Evolutionary conservation across 2,113 vertebrate genomes (phyloP).

Genomic region (Suncus etruscus): DNA sequence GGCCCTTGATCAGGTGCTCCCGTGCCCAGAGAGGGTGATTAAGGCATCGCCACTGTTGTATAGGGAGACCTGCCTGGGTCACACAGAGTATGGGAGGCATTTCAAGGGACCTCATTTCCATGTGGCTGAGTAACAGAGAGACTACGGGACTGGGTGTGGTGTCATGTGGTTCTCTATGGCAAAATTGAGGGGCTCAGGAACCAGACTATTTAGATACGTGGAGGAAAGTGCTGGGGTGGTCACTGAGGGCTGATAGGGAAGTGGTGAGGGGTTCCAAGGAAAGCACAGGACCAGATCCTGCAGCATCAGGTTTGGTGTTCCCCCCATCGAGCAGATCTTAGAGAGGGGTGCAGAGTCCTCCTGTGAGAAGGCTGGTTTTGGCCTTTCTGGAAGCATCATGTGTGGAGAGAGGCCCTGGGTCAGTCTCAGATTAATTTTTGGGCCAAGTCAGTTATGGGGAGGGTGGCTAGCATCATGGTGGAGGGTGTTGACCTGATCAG

Average conservation of each 20-base stretch:
- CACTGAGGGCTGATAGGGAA: background rate
- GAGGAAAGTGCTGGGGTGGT: background rate
- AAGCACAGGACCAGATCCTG: background rate
- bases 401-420: background rate
- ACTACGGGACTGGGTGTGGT: background rate
- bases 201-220: no score
- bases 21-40: background rate
- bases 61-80: background rate
- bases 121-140: background rate
- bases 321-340: background rate
- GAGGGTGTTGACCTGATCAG: background rate
- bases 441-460: background rate
- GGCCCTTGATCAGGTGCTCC: background rate
- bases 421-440: no score
- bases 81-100: background rate
- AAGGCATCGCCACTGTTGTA: background rate
- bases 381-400: background rate
- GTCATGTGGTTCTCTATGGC: background rate
- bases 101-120: background rate
- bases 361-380: background rate
- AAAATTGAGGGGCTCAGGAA: background rate
- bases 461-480: background rate
- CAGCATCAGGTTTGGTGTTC: background rate
- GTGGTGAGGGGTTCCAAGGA: background rate
- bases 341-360: background rate